Evolutionary conservation across 2,797 vertebrate species (phyloP).

Genomic region (Neosalanx taihuensis): DNA sequence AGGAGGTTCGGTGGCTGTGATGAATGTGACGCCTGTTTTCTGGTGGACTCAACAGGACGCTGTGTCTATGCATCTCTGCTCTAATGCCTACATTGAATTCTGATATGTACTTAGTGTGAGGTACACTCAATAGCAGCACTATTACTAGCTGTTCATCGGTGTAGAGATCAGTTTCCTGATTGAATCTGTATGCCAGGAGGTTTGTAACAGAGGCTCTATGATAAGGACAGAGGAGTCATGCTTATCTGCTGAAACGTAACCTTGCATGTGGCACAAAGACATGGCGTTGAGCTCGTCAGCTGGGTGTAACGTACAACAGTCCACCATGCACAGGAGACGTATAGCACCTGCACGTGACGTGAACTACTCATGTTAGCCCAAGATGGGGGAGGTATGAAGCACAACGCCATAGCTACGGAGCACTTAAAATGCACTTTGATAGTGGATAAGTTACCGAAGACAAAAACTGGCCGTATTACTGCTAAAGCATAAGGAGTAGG

Average conservation of each 20-base stretch:
- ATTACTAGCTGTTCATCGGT: no score
- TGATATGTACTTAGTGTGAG: no score
- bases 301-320: not conserved
- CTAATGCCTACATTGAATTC: no score
- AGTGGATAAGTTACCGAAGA: not conserved
- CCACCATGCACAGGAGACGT: not conserved
- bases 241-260: not conserved
- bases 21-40: no score
- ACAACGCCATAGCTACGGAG: not conserved
- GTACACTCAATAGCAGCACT: no score
- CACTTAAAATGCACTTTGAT: constrained; percentile 26
- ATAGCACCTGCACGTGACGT: constrained; percentile 22
- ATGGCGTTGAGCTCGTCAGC: not conserved
- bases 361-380: constrained; percentile 13
- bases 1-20: no score
- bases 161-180: no score
- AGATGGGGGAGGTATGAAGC: constrained; percentile 19
- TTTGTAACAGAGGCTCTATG: no score
- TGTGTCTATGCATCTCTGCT: no score
- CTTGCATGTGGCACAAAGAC: constrained; percentile 2
- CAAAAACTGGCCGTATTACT: not conserved
- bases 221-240: no score
- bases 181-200: no score
- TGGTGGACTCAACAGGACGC: no score
- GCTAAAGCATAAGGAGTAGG: not conserved